phyloP scores from a whole-genome alignment of 2,888 invertebrate species.

The Smittia aterrima region DNA sequence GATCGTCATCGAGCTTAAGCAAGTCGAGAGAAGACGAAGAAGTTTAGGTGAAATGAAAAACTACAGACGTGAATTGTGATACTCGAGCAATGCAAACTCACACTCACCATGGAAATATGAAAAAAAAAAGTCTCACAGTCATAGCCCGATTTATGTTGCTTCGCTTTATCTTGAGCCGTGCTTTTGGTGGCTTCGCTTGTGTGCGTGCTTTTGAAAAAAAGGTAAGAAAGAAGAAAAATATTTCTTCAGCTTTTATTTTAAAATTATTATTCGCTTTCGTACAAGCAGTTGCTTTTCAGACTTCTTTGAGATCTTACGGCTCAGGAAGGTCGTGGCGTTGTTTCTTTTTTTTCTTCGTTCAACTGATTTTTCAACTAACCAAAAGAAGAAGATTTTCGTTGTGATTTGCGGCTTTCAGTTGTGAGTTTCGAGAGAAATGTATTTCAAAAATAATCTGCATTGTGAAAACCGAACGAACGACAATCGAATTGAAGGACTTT shows the following conservation, averaged over 20 bases:
- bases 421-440: neutral
- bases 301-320: conserved; percentile 54
- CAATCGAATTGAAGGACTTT: too few relatives aligned
- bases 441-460: neutral
- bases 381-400: neutral
- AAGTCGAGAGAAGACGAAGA: neutral
- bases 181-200: neutral
- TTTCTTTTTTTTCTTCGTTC: neutral
- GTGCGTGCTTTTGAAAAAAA: neutral
- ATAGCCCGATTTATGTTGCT: neutral
- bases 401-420: neutral
- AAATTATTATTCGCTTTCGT: conserved; percentile 43
- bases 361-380: neutral
- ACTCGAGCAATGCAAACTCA: neutral
- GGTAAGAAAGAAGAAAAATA: neutral
- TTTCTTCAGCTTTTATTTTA: conserved; percentile 35
- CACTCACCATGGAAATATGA: neutral
- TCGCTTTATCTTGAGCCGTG: neutral
- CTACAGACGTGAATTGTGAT: neutral
- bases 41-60: neutral
- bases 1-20: neutral
- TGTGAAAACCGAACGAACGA: neutral
- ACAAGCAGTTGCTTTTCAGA: conserved; percentile 47
- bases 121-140: neutral
- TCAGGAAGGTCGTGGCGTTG: conserved; percentile 51